phyloP scores from a whole-genome alignment of 2,797 vertebrate genomes.

The Girardinus metallicus region DNA sequence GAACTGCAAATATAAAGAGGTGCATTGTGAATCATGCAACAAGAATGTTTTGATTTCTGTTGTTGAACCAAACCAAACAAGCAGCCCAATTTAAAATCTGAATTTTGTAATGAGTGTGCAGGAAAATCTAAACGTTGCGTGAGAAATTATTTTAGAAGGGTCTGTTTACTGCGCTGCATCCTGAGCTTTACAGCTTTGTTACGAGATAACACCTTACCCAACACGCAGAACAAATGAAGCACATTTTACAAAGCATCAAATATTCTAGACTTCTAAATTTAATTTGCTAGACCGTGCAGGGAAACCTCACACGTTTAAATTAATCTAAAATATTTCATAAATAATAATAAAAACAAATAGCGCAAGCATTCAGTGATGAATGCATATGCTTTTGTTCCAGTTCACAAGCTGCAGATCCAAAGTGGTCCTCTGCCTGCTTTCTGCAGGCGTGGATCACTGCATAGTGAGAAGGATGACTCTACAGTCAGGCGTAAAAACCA shows the following conservation, averaged over 20 bases:
- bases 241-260: neutral
- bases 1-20: neutral
- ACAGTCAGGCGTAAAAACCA: slow-evolving; percentile 32
- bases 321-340: slow-evolving; percentile 1
- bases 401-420: slow-evolving; percentile 56
- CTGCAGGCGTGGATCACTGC: slow-evolving; percentile 40
- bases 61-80: neutral
- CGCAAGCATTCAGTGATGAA: neutral
- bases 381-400: slow-evolving; percentile 39
- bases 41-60: neutral
- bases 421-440: slow-evolving; percentile 43
- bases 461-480: slow-evolving; percentile 46
- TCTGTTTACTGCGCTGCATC: neutral
- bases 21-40: neutral
- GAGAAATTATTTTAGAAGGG: neutral
- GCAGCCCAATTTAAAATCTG: neutral
- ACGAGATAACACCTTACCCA: neutral
- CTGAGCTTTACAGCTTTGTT: neutral
- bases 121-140: neutral
- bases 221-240: neutral
- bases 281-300: neutral
- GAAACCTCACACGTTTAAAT: slow-evolving; percentile 14
- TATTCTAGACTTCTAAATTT: neutral
- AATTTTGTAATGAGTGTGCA: neutral
- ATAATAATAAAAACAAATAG: neutral